Evolutionary conservation across 2,797 vertebrate genomes (phyloP).

Genomic region (Garrulus glandarius): DNA sequence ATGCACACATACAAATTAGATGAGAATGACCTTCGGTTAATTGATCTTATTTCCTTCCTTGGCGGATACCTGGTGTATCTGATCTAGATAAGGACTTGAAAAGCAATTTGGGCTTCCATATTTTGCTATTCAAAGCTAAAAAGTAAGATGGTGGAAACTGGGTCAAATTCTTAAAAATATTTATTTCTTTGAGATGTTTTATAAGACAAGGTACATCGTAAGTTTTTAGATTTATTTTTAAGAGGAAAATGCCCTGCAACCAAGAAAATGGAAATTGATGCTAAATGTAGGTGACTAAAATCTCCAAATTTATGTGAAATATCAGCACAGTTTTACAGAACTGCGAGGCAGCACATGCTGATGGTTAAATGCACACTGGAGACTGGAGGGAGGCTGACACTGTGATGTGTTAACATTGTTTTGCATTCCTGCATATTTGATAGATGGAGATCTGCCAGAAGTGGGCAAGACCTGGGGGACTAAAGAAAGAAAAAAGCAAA

Average conservation of each 20-base stretch:
- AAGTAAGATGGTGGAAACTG: neutral
- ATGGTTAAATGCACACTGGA: neutral
- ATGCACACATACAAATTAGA: neutral
- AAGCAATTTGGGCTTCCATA: neutral
- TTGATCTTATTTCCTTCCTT: neutral
- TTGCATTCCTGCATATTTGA: neutral
- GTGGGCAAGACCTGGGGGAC: neutral
- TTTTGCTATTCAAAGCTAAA: neutral
- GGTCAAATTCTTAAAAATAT: neutral
- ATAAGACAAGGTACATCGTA: fast-evolving
- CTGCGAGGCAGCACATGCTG: neutral
- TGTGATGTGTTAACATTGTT: neutral
- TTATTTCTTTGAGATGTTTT: neutral
- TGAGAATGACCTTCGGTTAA: neutral
- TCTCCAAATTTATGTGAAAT: neutral
- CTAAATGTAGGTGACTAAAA: neutral
- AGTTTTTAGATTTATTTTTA: neutral
- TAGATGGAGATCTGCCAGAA: neutral
- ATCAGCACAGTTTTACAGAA: neutral
- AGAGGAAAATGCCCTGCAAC: neutral
- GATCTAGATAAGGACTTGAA: neutral
- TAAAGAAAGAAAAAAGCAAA: neutral
- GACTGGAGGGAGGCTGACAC: neutral
- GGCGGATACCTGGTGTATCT: neutral
- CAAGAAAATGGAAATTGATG: neutral